A percentile compares a stretch with the other conserved stretches of the same genome.
phyloP scores from a whole-genome alignment of 2,113 vertebrate genomes.

The Bombycilla garrulus region DNA sequence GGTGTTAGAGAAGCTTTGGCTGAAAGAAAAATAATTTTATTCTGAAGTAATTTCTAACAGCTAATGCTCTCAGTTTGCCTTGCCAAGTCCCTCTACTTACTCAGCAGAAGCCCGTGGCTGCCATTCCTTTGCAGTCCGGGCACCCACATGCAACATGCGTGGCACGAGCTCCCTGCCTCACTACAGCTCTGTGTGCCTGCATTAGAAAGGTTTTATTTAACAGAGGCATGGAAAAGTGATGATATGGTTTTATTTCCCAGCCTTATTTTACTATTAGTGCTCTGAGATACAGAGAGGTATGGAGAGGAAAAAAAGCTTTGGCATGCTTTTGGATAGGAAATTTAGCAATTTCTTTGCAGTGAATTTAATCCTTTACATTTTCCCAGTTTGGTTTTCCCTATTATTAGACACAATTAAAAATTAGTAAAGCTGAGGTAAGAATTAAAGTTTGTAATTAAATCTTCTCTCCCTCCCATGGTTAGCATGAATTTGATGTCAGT shows the following conservation, averaged over 20 bases:
- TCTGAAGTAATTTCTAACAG: neutral
- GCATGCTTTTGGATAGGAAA: slow-evolving; percentile 9
- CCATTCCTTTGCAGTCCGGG: neutral
- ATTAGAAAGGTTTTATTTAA: neutral
- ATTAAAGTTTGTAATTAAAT: slow-evolving; percentile 39
- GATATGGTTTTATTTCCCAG: neutral
- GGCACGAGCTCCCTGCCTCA: fast-evolving
- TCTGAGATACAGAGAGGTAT: neutral
- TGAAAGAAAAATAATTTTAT: neutral
- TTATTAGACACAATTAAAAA: slow-evolving; percentile 43
- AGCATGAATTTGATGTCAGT: neutral
- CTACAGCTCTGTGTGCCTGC: neutral
- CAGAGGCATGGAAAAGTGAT: neutral
- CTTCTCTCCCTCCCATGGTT: neutral
- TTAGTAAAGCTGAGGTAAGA: slow-evolving; percentile 38
- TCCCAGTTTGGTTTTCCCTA: slow-evolving; percentile 23
- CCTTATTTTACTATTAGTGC: slow-evolving; percentile 29
- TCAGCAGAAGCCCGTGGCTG: neutral
- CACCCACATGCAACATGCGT: fast-evolving
- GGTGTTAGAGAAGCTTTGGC: neutral
- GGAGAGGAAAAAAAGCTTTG: neutral
- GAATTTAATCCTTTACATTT: slow-evolving; percentile 26
- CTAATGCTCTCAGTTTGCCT: neutral
- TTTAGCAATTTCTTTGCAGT: slow-evolving; percentile 29
- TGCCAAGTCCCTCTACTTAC: neutral